Base-by-base conservation (phyloP, 92 coral and sea anemone genomes). In the Parazoanthus darwini region DNA sequence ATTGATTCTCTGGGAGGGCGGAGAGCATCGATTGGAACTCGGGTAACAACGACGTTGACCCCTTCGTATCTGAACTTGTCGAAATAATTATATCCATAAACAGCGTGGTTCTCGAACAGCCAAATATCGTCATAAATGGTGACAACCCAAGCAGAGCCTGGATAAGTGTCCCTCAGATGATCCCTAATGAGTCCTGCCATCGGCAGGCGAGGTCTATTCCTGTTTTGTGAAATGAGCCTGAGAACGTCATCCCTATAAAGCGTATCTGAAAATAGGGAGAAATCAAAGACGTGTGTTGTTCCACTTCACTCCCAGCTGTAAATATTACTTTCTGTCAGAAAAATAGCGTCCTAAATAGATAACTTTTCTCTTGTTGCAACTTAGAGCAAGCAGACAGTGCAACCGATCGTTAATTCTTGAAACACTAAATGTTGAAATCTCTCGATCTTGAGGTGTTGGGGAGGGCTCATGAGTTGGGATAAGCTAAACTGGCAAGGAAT, bases 31-130 rank as follows among this genome's bases (percentile, higher is more conserved):
- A 38, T 73, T 10, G 88, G 88, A 71, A 33, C 8, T 5, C 88
- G 80, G 35, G 88, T 85, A n/a, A 85, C 88, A 71, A 43, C 80
- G 70, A 85, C 48, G 54, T 85, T 85, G 88, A 26, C 13, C 35
- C 88, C 88, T 13, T 18, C 48, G 38, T 85, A 44, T 58, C 88
- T 71, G 37, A 85, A 70, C 81, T 38, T 25, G 81, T 70, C 51
- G 54, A 70, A 73, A 42, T 18, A 42, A 1, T 8, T 11, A 11
- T 11, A 18, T n/a, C 81, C 59, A 8, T 16, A 22, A 3, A 72
- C 20, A 37, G 50, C 50, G 70, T 70, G 88, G 37, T 23, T 23
- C 5, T 71, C 75, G 6, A 71, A 71, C 13, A 0, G 0, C 1
- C 59, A 2, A 68, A 73, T 73, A 20, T 35, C 50, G 63, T 85